Conservation (phyloP, 2,888 invertebrate species). For the Cryptus armator region DNA sequence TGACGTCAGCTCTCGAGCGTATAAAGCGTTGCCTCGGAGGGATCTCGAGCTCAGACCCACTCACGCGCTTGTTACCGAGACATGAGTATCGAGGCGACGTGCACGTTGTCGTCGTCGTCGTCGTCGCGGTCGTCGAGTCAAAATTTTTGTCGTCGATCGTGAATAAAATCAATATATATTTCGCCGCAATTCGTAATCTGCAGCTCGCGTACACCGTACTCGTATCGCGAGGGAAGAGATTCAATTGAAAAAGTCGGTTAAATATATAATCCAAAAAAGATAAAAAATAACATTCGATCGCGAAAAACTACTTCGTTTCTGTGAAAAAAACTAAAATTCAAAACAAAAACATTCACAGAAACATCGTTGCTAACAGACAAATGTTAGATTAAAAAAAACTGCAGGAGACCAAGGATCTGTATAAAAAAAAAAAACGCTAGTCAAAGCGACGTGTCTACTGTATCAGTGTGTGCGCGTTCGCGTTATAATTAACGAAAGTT, state of each 20-base stretch:
- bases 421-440: slow-evolving; percentile 72
- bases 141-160: slow-evolving; percentile 40
- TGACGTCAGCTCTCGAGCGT: slow-evolving; percentile 78
- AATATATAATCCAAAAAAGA: not conserved
- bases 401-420: slow-evolving; percentile 74
- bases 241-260: slow-evolving; percentile 34
- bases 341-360: slow-evolving; percentile 8
- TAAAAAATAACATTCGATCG: slow-evolving; percentile 1
- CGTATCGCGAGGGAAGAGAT: slow-evolving; percentile 46
- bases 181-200: slow-evolving; percentile 39
- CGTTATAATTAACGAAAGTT: slow-evolving; percentile 33
- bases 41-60: slow-evolving; percentile 78
- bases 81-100: slow-evolving; percentile 69
- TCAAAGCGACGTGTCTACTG: slow-evolving; percentile 70
- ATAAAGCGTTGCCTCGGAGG: slow-evolving; percentile 78
- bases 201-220: slow-evolving; percentile 47
- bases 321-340: not conserved
- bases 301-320: slow-evolving; percentile 26
- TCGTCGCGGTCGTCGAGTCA: slow-evolving; percentile 71
- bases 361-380: not conserved
- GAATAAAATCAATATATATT: slow-evolving; percentile 2
- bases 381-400: slow-evolving; percentile 44
- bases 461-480: slow-evolving; percentile 36
- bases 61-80: slow-evolving; percentile 65
- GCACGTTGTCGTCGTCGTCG: slow-evolving; percentile 60